phyloP scores from a whole-genome alignment of 2,888 invertebrate species.

The Acleris literana region DNA sequence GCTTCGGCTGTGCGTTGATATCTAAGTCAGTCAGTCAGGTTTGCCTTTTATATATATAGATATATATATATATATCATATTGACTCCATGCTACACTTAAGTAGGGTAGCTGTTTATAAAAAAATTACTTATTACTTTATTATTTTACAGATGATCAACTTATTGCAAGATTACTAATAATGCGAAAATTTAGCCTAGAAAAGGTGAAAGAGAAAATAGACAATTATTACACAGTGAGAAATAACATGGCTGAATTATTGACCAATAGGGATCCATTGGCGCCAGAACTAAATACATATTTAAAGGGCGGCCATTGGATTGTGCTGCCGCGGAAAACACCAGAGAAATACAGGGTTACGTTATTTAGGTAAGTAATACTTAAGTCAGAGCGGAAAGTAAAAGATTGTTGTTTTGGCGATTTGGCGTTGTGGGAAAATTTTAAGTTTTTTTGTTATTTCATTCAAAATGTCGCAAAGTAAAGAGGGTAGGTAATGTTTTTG shows the following conservation, averaged over 20 bases:
- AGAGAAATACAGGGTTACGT: conserved; percentile 42
- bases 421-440: too few species aligned
- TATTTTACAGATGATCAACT: conserved; percentile 21
- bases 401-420: too few species aligned
- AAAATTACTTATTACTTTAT: background rate
- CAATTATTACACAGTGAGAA: conserved; percentile 17
- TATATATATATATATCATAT: too few species aligned
- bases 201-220: conserved; percentile 26
- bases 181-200: conserved; percentile 25
- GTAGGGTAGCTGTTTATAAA: too few species aligned
- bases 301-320: conserved; percentile 39
- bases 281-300: conserved; percentile 32
- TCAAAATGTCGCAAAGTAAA: too few species aligned
- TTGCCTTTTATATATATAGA: too few species aligned
- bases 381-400: too few species aligned
- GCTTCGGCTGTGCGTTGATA: too few species aligned
- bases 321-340: conserved; percentile 39
- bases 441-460: too few species aligned
- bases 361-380: conserved; percentile 40
- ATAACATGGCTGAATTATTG: conserved; percentile 16
- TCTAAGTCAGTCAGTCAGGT: too few species aligned
- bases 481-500: too few species aligned
- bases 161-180: conserved; percentile 19
- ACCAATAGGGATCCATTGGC: conserved; percentile 23
- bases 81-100: too few species aligned